Evolutionary conservation across 1,140 invertebrate genomes (phyloP), one percentile per base, ranked within the genome.

Genomic region (Delia radicum): DNA sequence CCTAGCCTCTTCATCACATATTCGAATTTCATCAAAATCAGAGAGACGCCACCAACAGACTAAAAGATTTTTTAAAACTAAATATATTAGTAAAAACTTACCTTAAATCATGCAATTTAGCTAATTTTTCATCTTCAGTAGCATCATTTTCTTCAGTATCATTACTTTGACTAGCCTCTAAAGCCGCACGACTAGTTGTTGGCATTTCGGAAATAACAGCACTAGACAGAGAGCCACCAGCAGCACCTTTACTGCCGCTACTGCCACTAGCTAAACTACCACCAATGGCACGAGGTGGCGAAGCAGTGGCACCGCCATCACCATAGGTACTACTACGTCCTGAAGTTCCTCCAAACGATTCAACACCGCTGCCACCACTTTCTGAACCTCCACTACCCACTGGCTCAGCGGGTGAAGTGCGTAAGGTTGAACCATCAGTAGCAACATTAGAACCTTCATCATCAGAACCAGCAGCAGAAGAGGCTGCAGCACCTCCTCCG

Each of bases 381-480:
- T 96, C 95, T 42, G 94, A 95, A 42, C 92, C 93, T 62, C 90
- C 90, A 76, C 89, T 89, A 73, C 89, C 89, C 8, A 89, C 91
- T 75, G 92, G 93, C 74, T 93, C 93, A 2, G 94, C 94, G 1
- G 95, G 95, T 0, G 95, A 97, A 13, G 95, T 97, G 77, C 95
- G 90, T 69, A 97, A 87, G 1, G 95, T 96, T 62, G 94, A 96
- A 31, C 95, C 95, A 87, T 97, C 96, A 3, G 95, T 97, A 4
- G 95, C 96, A 33, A 95, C 95, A 69, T 95, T 97, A 76, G 94
- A 96, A n/a, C 93, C 85, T 88, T 98, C 97, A 86, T 98, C 96
- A 87, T 98, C 96, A 42, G 95, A 96, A 0, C 83, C 83, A 2
- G 94, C 94, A 21, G 93, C 93, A 8, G 94, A 95, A 7, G 93